phyloP scores from a whole-genome alignment of 2,113 vertebrate genomes.

The Ceratotherium simum region DNA sequence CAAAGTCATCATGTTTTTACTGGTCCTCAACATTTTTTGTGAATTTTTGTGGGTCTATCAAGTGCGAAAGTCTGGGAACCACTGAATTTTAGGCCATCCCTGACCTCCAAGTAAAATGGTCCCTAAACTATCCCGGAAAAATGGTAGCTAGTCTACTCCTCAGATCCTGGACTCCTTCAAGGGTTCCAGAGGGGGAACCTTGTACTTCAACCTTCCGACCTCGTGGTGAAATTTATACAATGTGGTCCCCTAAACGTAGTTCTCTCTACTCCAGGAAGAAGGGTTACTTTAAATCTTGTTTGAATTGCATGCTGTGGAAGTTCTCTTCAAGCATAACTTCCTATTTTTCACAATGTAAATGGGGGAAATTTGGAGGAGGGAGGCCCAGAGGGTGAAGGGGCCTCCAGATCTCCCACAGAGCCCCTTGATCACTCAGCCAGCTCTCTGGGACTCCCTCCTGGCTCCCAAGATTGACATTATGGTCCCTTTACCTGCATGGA shows the following conservation, averaged over 20 bases:
- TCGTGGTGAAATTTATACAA: not conserved
- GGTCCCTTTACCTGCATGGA: not conserved
- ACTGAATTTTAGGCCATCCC: not conserved
- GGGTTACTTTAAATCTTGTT: conserved; percentile 48
- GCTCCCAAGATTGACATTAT: not conserved
- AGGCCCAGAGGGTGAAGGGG: not conserved
- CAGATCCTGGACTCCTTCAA: not conserved
- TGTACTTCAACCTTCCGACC: not conserved
- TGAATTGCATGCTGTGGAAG: conserved; percentile 28
- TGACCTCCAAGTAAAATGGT: not conserved
- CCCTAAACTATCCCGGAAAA: not conserved
- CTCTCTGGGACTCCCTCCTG: not conserved
- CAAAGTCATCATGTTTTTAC: not conserved
- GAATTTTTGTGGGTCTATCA: not conserved
- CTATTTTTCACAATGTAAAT: not conserved
- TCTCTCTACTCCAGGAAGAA: not conserved
- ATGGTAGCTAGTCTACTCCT: not conserved
- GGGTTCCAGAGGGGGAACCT: not conserved
- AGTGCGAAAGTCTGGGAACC: not conserved
- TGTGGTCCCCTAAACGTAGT: not conserved
- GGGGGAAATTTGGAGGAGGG: not conserved
- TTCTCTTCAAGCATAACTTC: conserved; percentile 45
- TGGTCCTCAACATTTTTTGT: not conserved
- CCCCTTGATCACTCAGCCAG: not conserved
- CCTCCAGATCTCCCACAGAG: no score